Evolutionary conservation across 1,140 invertebrate species (phyloP).

Genomic region (Prorops nasuta): DNA sequence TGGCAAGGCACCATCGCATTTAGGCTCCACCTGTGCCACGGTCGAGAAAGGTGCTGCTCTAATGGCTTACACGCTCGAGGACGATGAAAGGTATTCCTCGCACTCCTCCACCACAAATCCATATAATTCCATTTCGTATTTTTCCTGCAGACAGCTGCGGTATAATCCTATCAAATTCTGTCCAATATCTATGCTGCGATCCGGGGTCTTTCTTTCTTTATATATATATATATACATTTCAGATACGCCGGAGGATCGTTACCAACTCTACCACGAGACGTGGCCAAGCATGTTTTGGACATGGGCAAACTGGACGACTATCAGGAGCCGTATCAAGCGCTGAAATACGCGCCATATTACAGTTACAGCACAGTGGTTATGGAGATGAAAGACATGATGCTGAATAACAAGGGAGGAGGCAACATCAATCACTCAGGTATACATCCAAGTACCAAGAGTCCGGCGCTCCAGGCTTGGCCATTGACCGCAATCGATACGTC

Average conservation of each 20-base stretch:
- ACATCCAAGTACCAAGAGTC: slow-evolving; percentile 4
- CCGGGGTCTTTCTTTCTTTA: no score
- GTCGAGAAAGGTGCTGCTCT: slow-evolving; percentile 55
- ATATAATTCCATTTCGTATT: no score
- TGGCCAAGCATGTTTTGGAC: slow-evolving; percentile 52
- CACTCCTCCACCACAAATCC: no score
- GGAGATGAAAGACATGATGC: slow-evolving; percentile 71
- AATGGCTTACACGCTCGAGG: slow-evolving; percentile 54
- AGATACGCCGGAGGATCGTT: slow-evolving; percentile 58
- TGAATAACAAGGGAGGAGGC: slow-evolving; percentile 61
- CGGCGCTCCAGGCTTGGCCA: slow-evolving; percentile 4
- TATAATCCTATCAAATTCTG: no score
- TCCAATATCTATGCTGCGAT: no score
- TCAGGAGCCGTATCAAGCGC: slow-evolving; percentile 76
- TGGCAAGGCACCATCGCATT: slow-evolving; percentile 59
- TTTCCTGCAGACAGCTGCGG: no score
- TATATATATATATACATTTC: no score
- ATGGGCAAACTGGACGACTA: slow-evolving; percentile 72
- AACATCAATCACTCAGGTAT: slow-evolving; percentile 54
- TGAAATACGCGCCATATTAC: slow-evolving; percentile 75
- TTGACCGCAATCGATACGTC: slow-evolving; percentile 49
- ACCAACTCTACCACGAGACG: slow-evolving; percentile 51
- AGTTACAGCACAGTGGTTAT: slow-evolving; percentile 76
- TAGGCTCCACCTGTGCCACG: slow-evolving; percentile 56
- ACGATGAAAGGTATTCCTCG: slow-evolving; percentile 53